These are phyloP conservation scores for Abrostola tripartita DNA, from an alignment of 2,888 invertebrate genomes.

Conservation along the genomic window DNA sequence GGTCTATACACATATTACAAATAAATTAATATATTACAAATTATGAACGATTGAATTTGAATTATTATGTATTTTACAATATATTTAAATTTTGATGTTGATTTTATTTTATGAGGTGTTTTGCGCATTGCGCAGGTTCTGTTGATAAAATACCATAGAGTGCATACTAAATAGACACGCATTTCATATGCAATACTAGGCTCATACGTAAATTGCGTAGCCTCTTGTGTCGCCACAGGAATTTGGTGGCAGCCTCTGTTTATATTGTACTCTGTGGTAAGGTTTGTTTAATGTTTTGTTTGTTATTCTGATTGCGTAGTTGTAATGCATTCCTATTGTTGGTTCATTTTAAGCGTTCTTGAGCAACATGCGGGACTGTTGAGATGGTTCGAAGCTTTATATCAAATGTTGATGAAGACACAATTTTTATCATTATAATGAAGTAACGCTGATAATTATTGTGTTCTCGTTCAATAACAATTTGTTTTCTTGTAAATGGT, in stretches of 20 bases:
- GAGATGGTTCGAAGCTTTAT: conserved; percentile 29
- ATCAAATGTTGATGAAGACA: conserved; percentile 10
- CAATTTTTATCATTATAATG: conserved; percentile 8
- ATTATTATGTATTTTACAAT: conserved; percentile 19
- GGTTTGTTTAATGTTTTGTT: conserved; percentile 37
- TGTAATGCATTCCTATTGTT: conserved; percentile 58
- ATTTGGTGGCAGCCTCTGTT: neutral
- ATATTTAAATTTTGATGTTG: conserved; percentile 25
- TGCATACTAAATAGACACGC: neutral
- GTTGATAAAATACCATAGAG: conserved; percentile 6
- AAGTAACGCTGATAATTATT: conserved; percentile 13
- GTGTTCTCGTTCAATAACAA: neutral
- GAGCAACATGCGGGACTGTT: conserved; percentile 24
- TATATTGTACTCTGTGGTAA: conserved; percentile 9
- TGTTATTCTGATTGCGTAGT: conserved; percentile 43
- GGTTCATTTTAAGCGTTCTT: conserved; percentile 34
- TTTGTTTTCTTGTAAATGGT: conserved; percentile 35
- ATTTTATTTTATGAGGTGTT: conserved; percentile 18
- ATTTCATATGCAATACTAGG: neutral
- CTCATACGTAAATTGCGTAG: neutral
- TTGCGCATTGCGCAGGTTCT: conserved; percentile 14
- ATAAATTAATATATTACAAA: conserved; percentile 17
- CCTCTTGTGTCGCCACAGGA: neutral
- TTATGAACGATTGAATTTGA: conserved; percentile 8
- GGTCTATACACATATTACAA: conserved; percentile 30